Base-by-base conservation (phyloP, 2,113 vertebrate species). In the Tupaia tana region DNA sequence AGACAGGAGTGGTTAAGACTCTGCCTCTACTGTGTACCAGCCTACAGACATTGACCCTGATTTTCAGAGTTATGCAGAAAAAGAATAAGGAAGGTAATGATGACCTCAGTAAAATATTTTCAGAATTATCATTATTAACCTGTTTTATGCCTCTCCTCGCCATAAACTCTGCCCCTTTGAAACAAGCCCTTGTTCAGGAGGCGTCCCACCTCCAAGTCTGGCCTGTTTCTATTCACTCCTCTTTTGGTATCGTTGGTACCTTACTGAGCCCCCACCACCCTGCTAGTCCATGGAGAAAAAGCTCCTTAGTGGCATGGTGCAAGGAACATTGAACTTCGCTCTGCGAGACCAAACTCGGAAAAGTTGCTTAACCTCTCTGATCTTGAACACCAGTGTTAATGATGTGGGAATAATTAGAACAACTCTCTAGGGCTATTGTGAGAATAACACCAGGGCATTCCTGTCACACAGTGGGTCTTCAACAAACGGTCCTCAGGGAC, bases 71-170 rank as follows among this genome's bases (percentile, higher is more conserved):
- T 43, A 16, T 9, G 0, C 29, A 61, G 31, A 61, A 25, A 43
- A 43, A 18, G 61, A 59, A 52, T n/a, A 73, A 54, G 74, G 19
- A 74, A 25, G 56, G 19, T 1, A 15, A 10, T 73, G 20, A 20
- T 19, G 73, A 29, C 1, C 80, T 89, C 3, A n/a, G 69, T 22
- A 61, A 66, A 66, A 29, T 8, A 3, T 27, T 43, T 15, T 9
- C 8, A n/a, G 20, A 24, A n/a, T 43, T 80, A 2, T 20, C 8
- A 13, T 4, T 15, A 2, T 2, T 1, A 5, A 15, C 6, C 52
- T 61, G 16, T 12, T 63, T 80, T 29, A 59, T 22, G 52, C 29
- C 54, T 66, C 0, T n/a, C 7, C 9, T 84, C 10, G 22, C 15
- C 25, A 1, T 31, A 61, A 22, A 9, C 16, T 16, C 61, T 27